Percentiles rank a stretch among this genome's conserved stretches.
These are phyloP conservation scores for Pseudobourletiella spinata DNA, from an alignment of 1,140 invertebrate species.

Conservation along the genomic window DNA sequence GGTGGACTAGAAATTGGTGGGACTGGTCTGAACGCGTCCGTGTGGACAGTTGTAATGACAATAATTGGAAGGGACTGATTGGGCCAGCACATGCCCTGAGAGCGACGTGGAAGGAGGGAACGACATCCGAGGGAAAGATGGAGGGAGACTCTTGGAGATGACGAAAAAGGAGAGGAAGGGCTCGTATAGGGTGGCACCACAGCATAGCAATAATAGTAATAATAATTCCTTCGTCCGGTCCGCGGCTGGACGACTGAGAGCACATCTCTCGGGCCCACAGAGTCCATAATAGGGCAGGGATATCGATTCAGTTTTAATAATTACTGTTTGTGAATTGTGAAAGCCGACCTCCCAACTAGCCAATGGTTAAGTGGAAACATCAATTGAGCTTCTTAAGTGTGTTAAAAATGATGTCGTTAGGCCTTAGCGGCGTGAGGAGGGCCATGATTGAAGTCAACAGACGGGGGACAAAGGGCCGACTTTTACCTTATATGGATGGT, in stretches of 20 bases:
- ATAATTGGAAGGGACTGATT: background rate
- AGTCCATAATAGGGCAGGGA: conserved; percentile 4
- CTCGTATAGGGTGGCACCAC: background rate
- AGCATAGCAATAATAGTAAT: background rate
- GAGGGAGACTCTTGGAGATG: too few relatives aligned
- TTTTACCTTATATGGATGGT: conserved; percentile 22
- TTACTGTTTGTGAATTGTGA: conserved; percentile 16
- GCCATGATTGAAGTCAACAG: conserved; percentile 23
- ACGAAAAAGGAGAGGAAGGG: too few relatives aligned
- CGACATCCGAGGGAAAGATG: conserved; percentile 5
- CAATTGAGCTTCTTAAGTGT: conserved; percentile 26
- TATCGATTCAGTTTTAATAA: conserved; percentile 11
- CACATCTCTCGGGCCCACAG: background rate
- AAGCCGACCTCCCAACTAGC: conserved; percentile 27
- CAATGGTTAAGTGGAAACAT: conserved; percentile 28
- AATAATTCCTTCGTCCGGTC: too few relatives aligned
- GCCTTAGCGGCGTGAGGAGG: conserved; percentile 18
- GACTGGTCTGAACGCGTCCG: background rate
- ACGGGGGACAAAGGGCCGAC: conserved; percentile 22
- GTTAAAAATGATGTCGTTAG: conserved; percentile 32
- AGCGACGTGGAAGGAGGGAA: background rate
- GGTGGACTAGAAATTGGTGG: background rate
- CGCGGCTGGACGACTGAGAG: background rate
- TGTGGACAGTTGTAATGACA: background rate
- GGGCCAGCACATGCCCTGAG: background rate